Evolutionary conservation across 2,888 invertebrate genomes (phyloP).

Genomic region (Argyresthia albistria): DNA sequence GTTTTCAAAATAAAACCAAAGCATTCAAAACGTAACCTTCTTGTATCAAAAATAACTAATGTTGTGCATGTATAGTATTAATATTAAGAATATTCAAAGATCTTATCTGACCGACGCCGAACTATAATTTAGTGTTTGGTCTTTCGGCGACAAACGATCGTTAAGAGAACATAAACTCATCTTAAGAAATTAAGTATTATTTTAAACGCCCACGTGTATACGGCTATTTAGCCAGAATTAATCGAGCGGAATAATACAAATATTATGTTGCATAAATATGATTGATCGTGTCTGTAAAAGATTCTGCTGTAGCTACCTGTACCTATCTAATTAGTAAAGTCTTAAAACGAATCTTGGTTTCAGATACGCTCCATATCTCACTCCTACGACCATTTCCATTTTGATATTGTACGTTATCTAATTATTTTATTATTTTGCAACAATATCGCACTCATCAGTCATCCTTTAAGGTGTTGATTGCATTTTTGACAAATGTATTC

Average conservation of each 20-base stretch:
- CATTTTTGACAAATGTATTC: conserved; percentile 11
- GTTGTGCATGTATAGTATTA: background rate
- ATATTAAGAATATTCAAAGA: background rate
- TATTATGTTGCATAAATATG: too few species aligned
- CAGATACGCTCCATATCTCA: background rate
- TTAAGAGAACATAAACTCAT: too few species aligned
- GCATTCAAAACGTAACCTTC: too few species aligned
- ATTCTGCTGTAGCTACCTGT: background rate
- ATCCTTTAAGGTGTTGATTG: conserved; percentile 20
- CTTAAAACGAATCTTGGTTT: too few species aligned
- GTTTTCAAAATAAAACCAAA: too few species aligned
- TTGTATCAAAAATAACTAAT: background rate
- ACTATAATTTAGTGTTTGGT: background rate
- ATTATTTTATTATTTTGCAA: conserved; percentile 26
- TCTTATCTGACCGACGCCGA: background rate
- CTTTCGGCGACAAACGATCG: background rate
- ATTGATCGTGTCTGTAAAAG: background rate
- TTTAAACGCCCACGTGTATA: background rate
- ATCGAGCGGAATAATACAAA: too few species aligned
- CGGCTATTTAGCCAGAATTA: background rate
- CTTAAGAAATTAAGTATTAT: background rate
- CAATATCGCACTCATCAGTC: conserved; percentile 18
- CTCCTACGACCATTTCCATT: background rate
- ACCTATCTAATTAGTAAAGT: background rate
- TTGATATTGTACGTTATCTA: background rate